Conservation (phyloP, 2,888 invertebrate species). For the Atrina japonica region DNA sequence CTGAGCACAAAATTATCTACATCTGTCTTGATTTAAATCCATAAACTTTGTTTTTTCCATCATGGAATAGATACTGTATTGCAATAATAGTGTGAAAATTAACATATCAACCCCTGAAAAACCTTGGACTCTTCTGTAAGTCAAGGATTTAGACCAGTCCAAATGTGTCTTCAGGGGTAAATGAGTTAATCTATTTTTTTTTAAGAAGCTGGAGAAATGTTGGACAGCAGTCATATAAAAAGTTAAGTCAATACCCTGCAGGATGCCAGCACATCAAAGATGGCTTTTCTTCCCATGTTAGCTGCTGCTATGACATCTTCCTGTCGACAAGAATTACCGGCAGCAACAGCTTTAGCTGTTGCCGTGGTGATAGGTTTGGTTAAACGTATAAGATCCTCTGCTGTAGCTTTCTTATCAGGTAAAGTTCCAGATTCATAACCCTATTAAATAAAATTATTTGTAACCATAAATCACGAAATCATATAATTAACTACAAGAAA, state of each 20-base stretch:
- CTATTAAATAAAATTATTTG: slow-evolving; percentile 79
- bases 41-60: no score
- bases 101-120: no score
- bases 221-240: no score
- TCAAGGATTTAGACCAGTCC: no score
- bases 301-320: slow-evolving; percentile 98
- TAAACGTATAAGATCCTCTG: slow-evolving; percentile 95
- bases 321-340: slow-evolving; percentile 94
- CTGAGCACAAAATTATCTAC: no score
- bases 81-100: no score
- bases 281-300: slow-evolving; percentile 95
- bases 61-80: no score
- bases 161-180: no score
- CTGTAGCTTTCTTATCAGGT: slow-evolving; percentile 84
- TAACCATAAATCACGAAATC: background rate
- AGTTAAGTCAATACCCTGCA: slow-evolving; percentile 92
- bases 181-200: no score
- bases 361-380: slow-evolving; percentile 97
- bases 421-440: slow-evolving; percentile 83
- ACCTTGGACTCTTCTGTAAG: no score
- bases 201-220: no score
- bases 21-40: no score
- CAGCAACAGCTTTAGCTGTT: slow-evolving; percentile 96
- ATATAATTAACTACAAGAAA: background rate
- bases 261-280: slow-evolving; percentile 94